Conservation (phyloP, 1,140 invertebrate genomes). For the Lasioglossum baleicum region DNA sequence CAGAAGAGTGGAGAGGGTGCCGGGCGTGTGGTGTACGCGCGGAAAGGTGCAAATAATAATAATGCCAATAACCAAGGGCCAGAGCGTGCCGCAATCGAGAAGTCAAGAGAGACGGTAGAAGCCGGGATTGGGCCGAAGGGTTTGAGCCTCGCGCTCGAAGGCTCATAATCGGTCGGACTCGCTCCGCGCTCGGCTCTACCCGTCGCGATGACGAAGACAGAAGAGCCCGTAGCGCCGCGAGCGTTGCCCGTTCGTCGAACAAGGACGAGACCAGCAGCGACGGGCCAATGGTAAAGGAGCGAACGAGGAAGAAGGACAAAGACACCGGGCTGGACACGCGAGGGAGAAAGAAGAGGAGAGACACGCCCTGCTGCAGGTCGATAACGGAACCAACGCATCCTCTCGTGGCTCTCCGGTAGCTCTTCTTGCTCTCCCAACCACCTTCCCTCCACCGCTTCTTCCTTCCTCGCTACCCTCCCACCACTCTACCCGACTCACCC, state of each 20-base stretch:
- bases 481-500: background rate
- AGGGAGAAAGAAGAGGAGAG: constrained; percentile 54
- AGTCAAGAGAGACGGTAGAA: constrained; percentile 41
- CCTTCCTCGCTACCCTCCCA: constrained; percentile 23
- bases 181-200: constrained; percentile 38
- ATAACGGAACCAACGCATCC: constrained; percentile 68
- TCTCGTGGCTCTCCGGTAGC: constrained; percentile 63
- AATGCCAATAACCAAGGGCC: constrained; percentile 57
- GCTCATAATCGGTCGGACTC: constrained; percentile 55
- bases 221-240: constrained; percentile 22
- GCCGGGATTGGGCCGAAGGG: constrained; percentile 58
- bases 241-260: constrained; percentile 17
- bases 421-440: constrained; percentile 56
- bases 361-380: constrained; percentile 68
- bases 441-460: constrained; percentile 33
- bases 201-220: constrained; percentile 39
- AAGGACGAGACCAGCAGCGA: constrained; percentile 17
- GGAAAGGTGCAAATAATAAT: constrained; percentile 64
- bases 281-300: constrained; percentile 60
- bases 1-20: background rate
- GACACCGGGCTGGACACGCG: constrained; percentile 4
- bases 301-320: constrained; percentile 22
- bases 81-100: constrained; percentile 42
- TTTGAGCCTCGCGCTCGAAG: constrained; percentile 52
- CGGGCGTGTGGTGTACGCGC: constrained; percentile 34